Evolutionary conservation across 2,888 invertebrate species (phyloP), one percentile per base, ranked within the genome.

Genomic region (Protodeltote pygarga): DNA sequence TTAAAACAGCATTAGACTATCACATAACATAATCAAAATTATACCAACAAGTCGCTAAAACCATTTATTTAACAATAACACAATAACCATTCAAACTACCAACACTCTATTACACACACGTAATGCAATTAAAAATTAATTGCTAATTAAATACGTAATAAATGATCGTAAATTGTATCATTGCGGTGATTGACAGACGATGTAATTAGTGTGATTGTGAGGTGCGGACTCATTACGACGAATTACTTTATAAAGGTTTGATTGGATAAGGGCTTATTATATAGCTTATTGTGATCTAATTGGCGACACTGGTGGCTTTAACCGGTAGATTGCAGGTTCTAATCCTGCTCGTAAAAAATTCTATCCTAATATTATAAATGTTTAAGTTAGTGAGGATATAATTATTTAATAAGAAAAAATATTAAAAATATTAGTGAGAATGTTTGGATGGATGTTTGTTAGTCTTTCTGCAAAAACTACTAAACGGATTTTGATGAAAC

Each of bases 161-260:
- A 45, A 34, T 31, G 34, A 8, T 32, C 9, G 19, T 45, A 45
- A 42, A 57, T 17, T 29, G 48, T 41, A 32, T 42, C 54, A 34
- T 38, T 24, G 9, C 8, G 41, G 17, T 64, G 65, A 65, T 48
- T 65, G 65, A 65, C 55, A 50, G 65, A 15, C 44, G 51, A 60
- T 31, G 25, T 33, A 37, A 64, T 52, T 35, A 25, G 33, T 23
- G 24, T 48, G 45, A 45, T 50, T 47, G 45, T 45, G 29, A 51
- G 21, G 40, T 59, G 50, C 54, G 29, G 33, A 3, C 47, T 53
- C 45, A 50, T 53, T 64, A 68, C 37, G 31, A 5, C 25, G 45
- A 68, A 53, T 31, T 8, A 11, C 17, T 27, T 28, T 31, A 41
- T 45, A 34, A 34, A 28, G 13, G 8, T n/a, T 28, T 31, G 50